Evolutionary conservation across 2,113 vertebrate genomes (phyloP).

Genomic region (Ochotona princeps): DNA sequence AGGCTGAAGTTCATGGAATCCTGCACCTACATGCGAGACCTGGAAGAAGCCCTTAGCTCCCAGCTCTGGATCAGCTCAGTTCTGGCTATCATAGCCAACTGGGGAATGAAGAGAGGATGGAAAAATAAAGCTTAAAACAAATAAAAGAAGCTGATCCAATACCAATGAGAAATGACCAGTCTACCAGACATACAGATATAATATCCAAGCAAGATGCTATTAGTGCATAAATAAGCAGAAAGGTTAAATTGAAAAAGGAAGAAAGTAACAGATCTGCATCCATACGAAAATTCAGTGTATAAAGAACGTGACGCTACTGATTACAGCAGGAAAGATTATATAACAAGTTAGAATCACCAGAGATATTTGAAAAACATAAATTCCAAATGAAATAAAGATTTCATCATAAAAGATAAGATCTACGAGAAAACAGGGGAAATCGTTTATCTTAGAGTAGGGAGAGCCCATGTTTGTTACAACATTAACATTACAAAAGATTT

Average conservation of each 20-base stretch:
- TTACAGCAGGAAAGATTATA: neutral
- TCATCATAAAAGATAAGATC: neutral
- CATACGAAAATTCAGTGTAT: neutral
- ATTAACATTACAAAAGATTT: neutral
- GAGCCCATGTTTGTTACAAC: neutral
- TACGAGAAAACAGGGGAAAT: conserved; percentile 25
- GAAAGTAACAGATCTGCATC: neutral
- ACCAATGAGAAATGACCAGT: conserved; percentile 1
- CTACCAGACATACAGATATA: neutral
- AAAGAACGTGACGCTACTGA: neutral
- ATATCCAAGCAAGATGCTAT: neutral
- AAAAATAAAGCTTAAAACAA: too few species aligned
- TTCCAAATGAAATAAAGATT: neutral
- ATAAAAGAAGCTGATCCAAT: neutral
- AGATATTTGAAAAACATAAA: neutral
- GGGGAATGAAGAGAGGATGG: too few species aligned
- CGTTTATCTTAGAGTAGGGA: neutral
- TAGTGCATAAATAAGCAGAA: neutral
- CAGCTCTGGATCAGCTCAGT: too few species aligned
- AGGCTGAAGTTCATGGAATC: too few species aligned
- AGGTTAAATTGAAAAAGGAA: neutral
- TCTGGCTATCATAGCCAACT: too few species aligned
- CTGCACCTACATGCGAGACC: too few species aligned
- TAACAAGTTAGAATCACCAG: neutral
- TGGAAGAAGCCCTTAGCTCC: too few species aligned